Evolutionary conservation across 2,888 invertebrate genomes (phyloP).

Genomic region (Orchesella flavescens): DNA sequence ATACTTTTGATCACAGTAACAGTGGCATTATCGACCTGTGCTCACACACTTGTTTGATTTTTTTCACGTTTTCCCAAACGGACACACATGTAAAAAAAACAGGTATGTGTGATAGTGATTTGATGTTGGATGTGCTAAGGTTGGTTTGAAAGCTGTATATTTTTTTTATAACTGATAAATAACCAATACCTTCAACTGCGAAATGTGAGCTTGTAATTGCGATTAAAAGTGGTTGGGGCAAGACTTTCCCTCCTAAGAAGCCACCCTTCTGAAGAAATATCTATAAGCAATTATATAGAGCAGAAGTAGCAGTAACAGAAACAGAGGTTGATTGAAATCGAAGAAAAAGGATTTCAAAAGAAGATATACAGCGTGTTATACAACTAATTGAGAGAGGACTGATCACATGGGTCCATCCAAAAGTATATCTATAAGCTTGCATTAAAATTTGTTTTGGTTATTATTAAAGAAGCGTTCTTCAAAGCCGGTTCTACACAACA

Average conservation of each 20-base stretch:
- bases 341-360: background rate
- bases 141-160: background rate
- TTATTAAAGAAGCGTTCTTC: no score
- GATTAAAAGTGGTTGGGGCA: constrained; percentile 47
- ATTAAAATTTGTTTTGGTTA: no score
- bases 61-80: constrained; percentile 42
- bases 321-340: no score
- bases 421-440: no score
- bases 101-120: no score
- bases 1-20: no score
- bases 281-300: constrained; percentile 25
- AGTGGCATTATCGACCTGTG: no score
- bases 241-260: constrained; percentile 42
- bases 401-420: no score
- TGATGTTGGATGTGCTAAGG: no score
- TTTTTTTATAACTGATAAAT: background rate
- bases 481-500: no score
- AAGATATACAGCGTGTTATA: constrained; percentile 4
- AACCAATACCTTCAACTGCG: background rate
- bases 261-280: constrained; percentile 5
- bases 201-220: constrained; percentile 17
- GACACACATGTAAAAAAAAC: no score
- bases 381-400: constrained; percentile 32
- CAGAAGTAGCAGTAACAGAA: constrained; percentile 35
- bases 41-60: background rate